Conservation (phyloP, 1,140 invertebrate species). For the Drosophila takahashii region DNA sequence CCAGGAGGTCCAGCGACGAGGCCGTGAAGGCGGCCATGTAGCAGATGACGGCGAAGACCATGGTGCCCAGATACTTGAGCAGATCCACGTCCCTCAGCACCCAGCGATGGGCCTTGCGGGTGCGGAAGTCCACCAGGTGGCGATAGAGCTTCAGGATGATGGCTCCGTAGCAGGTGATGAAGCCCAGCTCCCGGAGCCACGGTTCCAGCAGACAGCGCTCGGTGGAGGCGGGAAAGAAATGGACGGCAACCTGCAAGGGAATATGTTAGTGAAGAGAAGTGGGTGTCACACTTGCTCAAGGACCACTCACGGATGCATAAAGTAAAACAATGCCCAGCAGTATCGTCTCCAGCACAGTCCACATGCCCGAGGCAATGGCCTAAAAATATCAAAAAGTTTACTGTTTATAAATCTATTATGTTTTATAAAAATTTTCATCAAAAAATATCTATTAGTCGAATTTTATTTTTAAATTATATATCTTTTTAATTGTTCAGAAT, state of each 20-base stretch:
- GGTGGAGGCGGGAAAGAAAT: slow-evolving; percentile 91
- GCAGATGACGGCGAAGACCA: slow-evolving; percentile 91
- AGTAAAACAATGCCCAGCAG: slow-evolving; percentile 93
- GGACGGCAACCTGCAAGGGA: slow-evolving; percentile 89
- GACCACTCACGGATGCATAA: slow-evolving; percentile 91
- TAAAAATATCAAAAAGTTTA: slow-evolving; percentile 72
- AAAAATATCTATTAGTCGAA: no score
- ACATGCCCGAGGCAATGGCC: slow-evolving; percentile 93
- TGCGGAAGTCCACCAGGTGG: slow-evolving; percentile 91
- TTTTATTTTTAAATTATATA: no score
- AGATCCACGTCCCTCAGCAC: slow-evolving; percentile 94
- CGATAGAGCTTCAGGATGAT: slow-evolving; percentile 96
- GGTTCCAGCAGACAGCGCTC: slow-evolving; percentile 92
- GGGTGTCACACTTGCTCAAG: no score
- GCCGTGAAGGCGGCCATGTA: slow-evolving; percentile 95
- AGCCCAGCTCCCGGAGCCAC: slow-evolving; percentile 95
- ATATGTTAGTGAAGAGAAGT: neutral
- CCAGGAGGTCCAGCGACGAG: slow-evolving; percentile 87
- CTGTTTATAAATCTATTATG: neutral
- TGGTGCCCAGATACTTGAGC: slow-evolving; percentile 90
- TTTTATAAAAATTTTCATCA: neutral
- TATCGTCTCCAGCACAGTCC: slow-evolving; percentile 95
- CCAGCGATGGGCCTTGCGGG: slow-evolving; percentile 95
- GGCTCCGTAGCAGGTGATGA: slow-evolving; percentile 95
- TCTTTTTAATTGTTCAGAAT: no score